Conservation (phyloP, 2,888 invertebrate species). For the Zygothrica quintamaculata region DNA sequence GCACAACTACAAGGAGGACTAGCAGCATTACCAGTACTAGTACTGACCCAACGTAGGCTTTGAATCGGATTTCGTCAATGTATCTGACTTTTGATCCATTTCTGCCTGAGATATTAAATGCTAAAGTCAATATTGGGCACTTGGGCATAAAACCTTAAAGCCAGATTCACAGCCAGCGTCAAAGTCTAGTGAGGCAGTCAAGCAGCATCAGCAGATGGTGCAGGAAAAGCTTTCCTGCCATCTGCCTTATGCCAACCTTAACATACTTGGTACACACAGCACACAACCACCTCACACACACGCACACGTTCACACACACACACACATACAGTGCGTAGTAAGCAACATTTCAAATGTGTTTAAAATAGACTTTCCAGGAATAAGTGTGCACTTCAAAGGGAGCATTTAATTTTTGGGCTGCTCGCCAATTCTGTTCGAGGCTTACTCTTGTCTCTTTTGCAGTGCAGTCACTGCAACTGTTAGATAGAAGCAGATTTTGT, state of each 20-base stretch:
- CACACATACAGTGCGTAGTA: conserved; percentile 32
- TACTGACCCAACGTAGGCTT: conserved; percentile 19
- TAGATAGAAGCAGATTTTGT: not conserved
- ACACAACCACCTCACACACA: conserved; percentile 15
- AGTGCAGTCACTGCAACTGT: conserved; percentile 7
- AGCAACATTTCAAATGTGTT: conserved; percentile 53
- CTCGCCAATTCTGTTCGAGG: conserved; percentile 46
- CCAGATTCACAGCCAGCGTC: conserved; percentile 4
- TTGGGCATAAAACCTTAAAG: conserved; percentile 48
- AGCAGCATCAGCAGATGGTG: conserved; percentile 27
- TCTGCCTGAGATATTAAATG: conserved; percentile 66
- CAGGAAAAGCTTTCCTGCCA: conserved; percentile 20
- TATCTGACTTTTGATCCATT: conserved; percentile 70
- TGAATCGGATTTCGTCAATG: conserved; percentile 13
- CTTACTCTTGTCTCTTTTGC: conserved; percentile 8
- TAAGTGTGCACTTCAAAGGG: conserved; percentile 41
- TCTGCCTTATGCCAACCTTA: too few species aligned
- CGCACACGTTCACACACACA: conserved; percentile 11
- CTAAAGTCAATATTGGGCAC: conserved; percentile 43
- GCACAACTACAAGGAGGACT: too few species aligned
- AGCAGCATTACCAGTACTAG: conserved; percentile 1
- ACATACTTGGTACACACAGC: conserved; percentile 22
- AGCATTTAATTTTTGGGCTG: conserved; percentile 39
- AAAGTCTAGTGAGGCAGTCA: conserved; percentile 20
- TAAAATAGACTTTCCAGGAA: conserved; percentile 46